phyloP scores from a whole-genome alignment of 2,888 invertebrate species.

The Alloscopus bannaensis region DNA sequence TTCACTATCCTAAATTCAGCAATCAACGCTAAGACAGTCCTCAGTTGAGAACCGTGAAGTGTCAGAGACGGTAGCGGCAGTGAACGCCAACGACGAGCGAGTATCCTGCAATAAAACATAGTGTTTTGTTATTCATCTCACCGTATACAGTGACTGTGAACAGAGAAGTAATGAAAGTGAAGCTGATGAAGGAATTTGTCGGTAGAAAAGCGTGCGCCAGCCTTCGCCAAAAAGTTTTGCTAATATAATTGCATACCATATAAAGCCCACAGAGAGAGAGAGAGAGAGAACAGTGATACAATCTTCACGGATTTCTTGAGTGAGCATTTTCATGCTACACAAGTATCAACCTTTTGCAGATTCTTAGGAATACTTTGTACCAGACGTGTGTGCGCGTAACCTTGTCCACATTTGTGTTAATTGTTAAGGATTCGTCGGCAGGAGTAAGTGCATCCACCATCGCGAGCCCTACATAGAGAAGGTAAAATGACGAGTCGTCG shows the following conservation, averaged over 20 bases:
- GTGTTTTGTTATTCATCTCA: not conserved
- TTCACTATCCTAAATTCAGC: slow-evolving; percentile 60
- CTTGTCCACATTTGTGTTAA: slow-evolving; percentile 65
- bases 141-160: not conserved
- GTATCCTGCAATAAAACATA: too few species aligned
- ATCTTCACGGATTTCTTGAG: too few species aligned
- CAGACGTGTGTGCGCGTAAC: slow-evolving; percentile 35
- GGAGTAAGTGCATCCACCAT: slow-evolving; percentile 47
- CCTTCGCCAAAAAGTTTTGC: slow-evolving; percentile 23
- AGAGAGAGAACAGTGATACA: too few species aligned
- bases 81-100: not conserved
- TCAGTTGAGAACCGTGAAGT: slow-evolving; percentile 58
- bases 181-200: slow-evolving; percentile 57
- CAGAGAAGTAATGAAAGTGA: slow-evolving; percentile 42
- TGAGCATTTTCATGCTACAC: slow-evolving; percentile 9
- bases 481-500: slow-evolving; percentile 41
- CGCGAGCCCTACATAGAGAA: slow-evolving; percentile 62
- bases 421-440: slow-evolving; percentile 55
- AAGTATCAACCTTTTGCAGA: not conserved
- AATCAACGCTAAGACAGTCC: slow-evolving; percentile 56
- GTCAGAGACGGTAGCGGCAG: slow-evolving; percentile 60
- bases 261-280: too few species aligned
- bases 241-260: not conserved
- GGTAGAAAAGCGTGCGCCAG: slow-evolving; percentile 13
- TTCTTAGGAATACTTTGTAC: not conserved